A percentile compares a stretch with the other conserved stretches of the same genome.
Evolutionary conservation across 1,140 invertebrate species (phyloP).

Genomic region (Holotrichia oblita): DNA sequence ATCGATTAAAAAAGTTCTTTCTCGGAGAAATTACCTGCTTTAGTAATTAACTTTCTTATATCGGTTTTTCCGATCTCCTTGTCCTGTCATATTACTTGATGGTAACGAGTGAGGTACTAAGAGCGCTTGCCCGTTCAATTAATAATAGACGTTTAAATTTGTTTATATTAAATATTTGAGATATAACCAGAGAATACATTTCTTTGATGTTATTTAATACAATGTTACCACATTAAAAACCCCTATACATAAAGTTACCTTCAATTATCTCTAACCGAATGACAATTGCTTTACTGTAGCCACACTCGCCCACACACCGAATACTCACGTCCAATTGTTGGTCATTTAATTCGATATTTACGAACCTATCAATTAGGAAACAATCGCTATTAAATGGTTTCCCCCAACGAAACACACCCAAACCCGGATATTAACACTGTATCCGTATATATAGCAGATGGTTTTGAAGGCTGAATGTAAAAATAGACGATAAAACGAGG

Average conservation of each 20-base stretch:
- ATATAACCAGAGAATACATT: too few relatives aligned
- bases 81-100: neutral
- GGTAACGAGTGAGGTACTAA: neutral
- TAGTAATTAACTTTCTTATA: constrained; percentile 18
- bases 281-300: neutral
- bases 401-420: neutral
- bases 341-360: constrained; percentile 30
- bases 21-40: constrained; percentile 11
- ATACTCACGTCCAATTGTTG: neutral
- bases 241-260: neutral
- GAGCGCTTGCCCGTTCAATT: too few relatives aligned
- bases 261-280: neutral
- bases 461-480: neutral
- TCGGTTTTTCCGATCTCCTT: neutral
- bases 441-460: neutral
- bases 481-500: neutral
- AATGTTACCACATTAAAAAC: too few relatives aligned
- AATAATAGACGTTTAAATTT: too few relatives aligned
- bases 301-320: neutral
- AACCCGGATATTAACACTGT: neutral
- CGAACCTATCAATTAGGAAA: constrained; percentile 18
- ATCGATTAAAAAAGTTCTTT: constrained; percentile 17
- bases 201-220: too few relatives aligned
- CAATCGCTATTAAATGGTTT: constrained; percentile 21
- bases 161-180: too few relatives aligned